Base-by-base conservation (phyloP, 1,140 invertebrate genomes). In the Drosophila leontia region DNA sequence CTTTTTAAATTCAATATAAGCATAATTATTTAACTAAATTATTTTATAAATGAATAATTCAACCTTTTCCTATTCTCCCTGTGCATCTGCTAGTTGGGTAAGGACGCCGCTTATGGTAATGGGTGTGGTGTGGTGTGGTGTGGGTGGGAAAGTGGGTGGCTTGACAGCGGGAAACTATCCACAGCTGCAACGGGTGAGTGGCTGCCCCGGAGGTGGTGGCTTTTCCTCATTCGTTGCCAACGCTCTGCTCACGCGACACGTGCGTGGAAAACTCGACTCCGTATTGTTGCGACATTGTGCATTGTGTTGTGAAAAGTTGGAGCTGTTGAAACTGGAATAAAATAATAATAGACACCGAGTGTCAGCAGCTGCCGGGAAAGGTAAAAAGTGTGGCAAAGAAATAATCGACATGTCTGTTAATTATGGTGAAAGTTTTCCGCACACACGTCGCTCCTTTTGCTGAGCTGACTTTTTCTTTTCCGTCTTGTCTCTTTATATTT, bases 321-420 rank as follows among this genome's bases (percentile, higher is more conserved):
- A 84, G 75, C 72, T 67, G 82, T 78, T 58, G 60, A 75, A 64
- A 51, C 51, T 78, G 75, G 71, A 83, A 78, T 75, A 84, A 70
- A 75, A 80, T 61, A 78, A 62, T 51, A 77, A 77, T 60, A 77
- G 51, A 77, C 63, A 77, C 15, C 44, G 61, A 53, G 34, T 50
- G 57, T 62, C 57, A 80, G 57, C 74, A 90, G 74, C 78, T 90
- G 77, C 61, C 80, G 82, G 60, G 68, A 88, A 87, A 90, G 84
- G 85, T 90, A 90, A 88, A 90, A 81, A 81, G 74, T 90, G 61
- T 78, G 85, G 58, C 69, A 88, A 70, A 90, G 84, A 84, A 81
- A 80, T 90, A 88, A 88, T 90, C 84, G 85, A 90, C 84, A 90
- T 90, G 85, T 90, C 84, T 90, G 84, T 88, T 88, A 88, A 88